A percentile compares a stretch with the other conserved stretches of the same genome.
These are phyloP conservation scores for Eurystomus gularis DNA, from an alignment of 2,113 vertebrate genomes.

Conservation along the genomic window DNA sequence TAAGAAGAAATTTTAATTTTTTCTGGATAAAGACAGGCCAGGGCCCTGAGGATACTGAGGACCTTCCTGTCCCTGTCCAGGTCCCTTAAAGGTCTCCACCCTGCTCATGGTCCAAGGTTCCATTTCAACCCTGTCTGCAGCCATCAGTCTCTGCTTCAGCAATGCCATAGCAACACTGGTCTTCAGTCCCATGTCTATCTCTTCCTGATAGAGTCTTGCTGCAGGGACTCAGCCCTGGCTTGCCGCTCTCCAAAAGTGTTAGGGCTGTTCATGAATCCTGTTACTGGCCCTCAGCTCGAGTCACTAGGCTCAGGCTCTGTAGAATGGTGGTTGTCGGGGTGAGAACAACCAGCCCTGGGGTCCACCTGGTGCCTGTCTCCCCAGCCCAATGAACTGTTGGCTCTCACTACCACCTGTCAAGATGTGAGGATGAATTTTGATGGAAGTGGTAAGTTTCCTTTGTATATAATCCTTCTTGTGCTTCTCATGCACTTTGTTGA, in stretches of 20 bases:
- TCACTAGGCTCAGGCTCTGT: not conserved
- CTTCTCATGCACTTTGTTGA: not conserved
- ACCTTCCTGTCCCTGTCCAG: not conserved
- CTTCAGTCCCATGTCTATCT: not conserved
- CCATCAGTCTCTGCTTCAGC: not conserved
- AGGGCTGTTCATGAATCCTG: not conserved
- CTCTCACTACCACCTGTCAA: not conserved
- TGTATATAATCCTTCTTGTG: not conserved
- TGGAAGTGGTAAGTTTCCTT: not conserved
- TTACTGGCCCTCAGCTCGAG: not conserved
- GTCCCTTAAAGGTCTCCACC: not conserved
- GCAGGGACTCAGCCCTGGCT: not conserved
- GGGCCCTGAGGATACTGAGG: not conserved
- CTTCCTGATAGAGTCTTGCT: not conserved
- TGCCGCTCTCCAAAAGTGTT: accelerated
- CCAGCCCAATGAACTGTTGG: not conserved
- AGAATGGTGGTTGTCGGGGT: not conserved
- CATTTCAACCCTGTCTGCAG: not conserved
- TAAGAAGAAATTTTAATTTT: not conserved
- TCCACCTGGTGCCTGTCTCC: accelerated
- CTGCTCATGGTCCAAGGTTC: not conserved
- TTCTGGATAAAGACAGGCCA: not conserved
- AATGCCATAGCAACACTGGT: accelerated
- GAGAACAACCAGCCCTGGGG: not conserved
- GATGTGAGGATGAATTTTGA: not conserved